Evolutionary conservation across 2,888 invertebrate species (phyloP), one percentile per base, ranked within the genome.

Genomic region (Drosophila seclusa): DNA sequence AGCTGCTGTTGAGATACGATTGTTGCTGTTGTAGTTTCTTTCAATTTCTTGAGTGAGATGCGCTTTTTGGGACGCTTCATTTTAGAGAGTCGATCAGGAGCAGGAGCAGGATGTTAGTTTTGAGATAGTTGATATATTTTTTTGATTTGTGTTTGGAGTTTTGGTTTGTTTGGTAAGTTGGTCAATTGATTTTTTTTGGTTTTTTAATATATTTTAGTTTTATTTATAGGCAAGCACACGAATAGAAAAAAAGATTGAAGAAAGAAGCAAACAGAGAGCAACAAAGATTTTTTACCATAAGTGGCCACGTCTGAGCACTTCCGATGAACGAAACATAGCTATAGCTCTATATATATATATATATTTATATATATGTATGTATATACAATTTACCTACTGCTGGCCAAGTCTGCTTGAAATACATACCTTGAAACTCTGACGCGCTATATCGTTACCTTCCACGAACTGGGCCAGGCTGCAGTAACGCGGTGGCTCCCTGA

Each of bases 391-490:
- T 67, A 69, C 69, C 77, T 68, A 72, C 73, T 66, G 60, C 67
- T 38, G 18, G 29, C 16, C 21, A 27, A 27, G n/a, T 24, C 27
- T 58, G 64, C 38, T 42, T 21, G 53, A 13, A 49, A 45, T 45
- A 80, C 85, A 77, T 89, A 93, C 93, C 92, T 95, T 96, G 91
- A 97, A 96, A 4, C 97, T 97, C 91, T 95, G 95, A 54, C 97
- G 94, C 0, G 96, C 96, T 72, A 97, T 97, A 91, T 97, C 97
- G 92, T 95, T 97, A 27, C 97, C 97, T 93, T 97, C 97, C 70
- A 96, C 96, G 88, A 97, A 97, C 81, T 96, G 96, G 1, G 97
- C 97, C 85, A 97, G 93, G 88, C 97, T 97, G 91, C 97, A 97
- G 89, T 95, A 96, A 78, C 95, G 96, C 53, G 95, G 94, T 63